Conservation (phyloP, 2,888 invertebrate species). For the Graphium colonna region DNA sequence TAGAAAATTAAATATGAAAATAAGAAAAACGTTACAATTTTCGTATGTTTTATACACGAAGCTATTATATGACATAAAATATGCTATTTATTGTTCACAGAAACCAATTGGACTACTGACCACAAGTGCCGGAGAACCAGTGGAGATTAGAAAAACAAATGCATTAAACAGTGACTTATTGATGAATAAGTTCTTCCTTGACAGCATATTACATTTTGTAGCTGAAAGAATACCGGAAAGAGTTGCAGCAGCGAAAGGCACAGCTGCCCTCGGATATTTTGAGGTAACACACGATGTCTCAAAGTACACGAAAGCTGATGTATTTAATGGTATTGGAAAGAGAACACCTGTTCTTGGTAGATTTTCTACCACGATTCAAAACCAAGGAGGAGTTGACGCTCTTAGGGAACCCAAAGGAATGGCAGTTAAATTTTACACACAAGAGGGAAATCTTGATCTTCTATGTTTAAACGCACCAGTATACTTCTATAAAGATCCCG, state of each 20-base stretch:
- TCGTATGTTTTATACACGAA: too few relatives aligned
- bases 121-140: constrained; percentile 87
- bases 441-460: constrained; percentile 93
- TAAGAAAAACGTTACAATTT: too few relatives aligned
- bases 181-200: constrained; percentile 36
- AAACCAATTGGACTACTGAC: constrained; percentile 79
- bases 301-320: too few relatives aligned
- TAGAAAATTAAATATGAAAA: too few relatives aligned
- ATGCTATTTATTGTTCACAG: constrained; percentile 51
- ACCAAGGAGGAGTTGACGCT: constrained; percentile 90
- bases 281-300: too few relatives aligned
- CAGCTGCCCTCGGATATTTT: constrained; percentile 89
- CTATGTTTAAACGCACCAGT: constrained; percentile 92
- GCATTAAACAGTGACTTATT: constrained; percentile 85
- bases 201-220: constrained; percentile 82
- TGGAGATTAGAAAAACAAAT: constrained; percentile 83
- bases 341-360: constrained; percentile 86
- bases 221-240: constrained; percentile 94
- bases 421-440: constrained; percentile 93
- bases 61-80: too few relatives aligned
- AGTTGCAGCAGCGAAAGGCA: constrained; percentile 95
- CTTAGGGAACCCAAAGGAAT: constrained; percentile 91
- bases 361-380: constrained; percentile 89
- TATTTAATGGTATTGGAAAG: constrained; percentile 85
- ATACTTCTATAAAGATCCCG: constrained; percentile 91